phyloP scores from a whole-genome alignment of 64 coral and sea anemone genomes.

The Catalaphyllia jardinei region DNA sequence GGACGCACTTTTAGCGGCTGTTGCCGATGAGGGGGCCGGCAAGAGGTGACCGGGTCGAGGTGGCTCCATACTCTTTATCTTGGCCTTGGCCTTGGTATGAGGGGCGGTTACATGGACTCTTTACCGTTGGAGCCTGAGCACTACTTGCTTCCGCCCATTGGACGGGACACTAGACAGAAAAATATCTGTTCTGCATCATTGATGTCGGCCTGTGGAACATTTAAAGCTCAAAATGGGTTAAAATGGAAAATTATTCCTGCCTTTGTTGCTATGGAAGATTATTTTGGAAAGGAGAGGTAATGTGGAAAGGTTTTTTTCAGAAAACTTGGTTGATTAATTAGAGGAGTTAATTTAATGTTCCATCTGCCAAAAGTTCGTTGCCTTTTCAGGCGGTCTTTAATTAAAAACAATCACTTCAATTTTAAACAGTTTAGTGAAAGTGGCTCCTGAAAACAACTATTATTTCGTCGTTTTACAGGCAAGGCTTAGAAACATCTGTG shows the following conservation, averaged over 20 bases:
- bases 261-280: constrained; percentile 32
- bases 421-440: not conserved
- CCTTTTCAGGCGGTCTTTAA: not conserved
- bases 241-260: constrained; percentile 25
- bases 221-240: constrained; percentile 10
- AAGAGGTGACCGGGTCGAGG: too few relatives aligned
- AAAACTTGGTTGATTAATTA: not conserved
- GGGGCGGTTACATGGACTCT: not conserved
- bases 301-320: not conserved
- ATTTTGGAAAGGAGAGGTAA: constrained; percentile 25
- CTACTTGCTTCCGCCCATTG: not conserved
- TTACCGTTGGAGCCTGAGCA: not conserved
- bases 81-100: too few relatives aligned
- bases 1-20: too few relatives aligned
- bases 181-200: not conserved
- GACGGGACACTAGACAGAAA: not conserved
- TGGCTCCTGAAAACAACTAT: not conserved
- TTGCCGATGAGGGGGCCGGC: too few relatives aligned
- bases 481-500: not conserved
- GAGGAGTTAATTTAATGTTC: not conserved
- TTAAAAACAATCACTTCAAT: not conserved
- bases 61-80: too few relatives aligned
- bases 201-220: not conserved
- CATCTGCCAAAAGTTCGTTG: not conserved
- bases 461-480: not conserved